A percentile compares a stretch with the other conserved stretches of the same genome.
Conservation (phyloP, 2,888 invertebrate genomes). For the Napeogenes sylphis region DNA sequence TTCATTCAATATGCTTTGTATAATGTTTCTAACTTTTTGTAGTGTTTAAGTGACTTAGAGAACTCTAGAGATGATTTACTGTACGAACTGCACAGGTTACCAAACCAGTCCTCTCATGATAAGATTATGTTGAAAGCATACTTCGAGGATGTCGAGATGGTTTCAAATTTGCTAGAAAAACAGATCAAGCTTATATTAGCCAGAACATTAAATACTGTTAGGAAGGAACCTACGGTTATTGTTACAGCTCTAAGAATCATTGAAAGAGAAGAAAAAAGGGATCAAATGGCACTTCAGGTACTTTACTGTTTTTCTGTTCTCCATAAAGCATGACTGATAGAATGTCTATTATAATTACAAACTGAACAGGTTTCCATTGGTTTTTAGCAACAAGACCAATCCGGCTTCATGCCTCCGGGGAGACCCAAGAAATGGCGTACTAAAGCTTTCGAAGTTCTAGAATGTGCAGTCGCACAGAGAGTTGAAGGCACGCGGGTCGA, state of each 20-base stretch:
- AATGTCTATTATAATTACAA: too few relatives aligned
- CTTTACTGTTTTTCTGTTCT: too few relatives aligned
- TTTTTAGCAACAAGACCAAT: conserved; percentile 83
- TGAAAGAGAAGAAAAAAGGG: conserved; percentile 97
- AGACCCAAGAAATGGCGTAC: conserved; percentile 95
- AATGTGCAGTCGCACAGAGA: conserved; percentile 86
- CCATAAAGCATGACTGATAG: not conserved
- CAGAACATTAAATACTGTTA: conserved; percentile 93
- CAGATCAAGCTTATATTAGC: conserved; percentile 93
- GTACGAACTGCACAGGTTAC: conserved; percentile 94
- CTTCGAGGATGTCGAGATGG: conserved; percentile 95
- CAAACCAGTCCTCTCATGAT: conserved; percentile 93
- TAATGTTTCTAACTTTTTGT: conserved; percentile 6
- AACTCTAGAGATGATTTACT: conserved; percentile 97
- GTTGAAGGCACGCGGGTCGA: conserved; percentile 97
- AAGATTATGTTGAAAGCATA: conserved; percentile 96
- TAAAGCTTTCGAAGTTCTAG: conserved; percentile 89
- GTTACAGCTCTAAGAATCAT: conserved; percentile 97
- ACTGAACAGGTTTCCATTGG: not conserved
- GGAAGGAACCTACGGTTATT: conserved; percentile 95
- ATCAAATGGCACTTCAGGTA: conserved; percentile 87
- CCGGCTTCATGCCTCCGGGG: conserved; percentile 95
- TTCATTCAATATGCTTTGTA: not conserved
- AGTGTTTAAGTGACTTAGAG: conserved; percentile 95
- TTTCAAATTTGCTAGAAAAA: conserved; percentile 92